phyloP scores from a whole-genome alignment of 1,140 invertebrate genomes.

The Bursaphelenchus mucronatus region DNA sequence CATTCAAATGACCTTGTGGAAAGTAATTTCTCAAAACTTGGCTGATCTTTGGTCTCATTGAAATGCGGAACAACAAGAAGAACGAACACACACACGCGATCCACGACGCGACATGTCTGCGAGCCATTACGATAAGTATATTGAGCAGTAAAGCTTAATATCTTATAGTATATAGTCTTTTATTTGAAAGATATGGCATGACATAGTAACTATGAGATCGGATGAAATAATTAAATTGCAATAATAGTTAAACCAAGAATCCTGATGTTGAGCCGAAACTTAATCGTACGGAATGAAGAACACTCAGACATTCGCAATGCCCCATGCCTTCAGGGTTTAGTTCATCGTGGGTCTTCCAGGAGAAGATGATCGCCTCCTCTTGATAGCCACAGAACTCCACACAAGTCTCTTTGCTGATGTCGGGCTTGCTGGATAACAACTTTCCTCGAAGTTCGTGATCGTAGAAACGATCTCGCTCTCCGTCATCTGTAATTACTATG shows the following conservation, averaged over 20 bases:
- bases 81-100: too few relatives aligned
- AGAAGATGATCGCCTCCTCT: constrained; percentile 29
- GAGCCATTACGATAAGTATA: too few relatives aligned
- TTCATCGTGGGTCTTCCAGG: constrained; percentile 26
- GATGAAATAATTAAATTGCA: background rate
- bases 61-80: too few relatives aligned
- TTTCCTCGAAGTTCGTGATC: constrained; percentile 44
- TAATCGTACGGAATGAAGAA: constrained; percentile 26
- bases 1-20: too few relatives aligned
- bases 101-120: too few relatives aligned
- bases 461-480: constrained; percentile 49
- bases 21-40: too few relatives aligned
- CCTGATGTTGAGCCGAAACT: constrained; percentile 30
- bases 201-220: too few relatives aligned
- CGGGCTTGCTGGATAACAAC: constrained; percentile 22
- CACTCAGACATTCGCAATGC: constrained; percentile 27
- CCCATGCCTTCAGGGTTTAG: constrained; percentile 22
- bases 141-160: too few relatives aligned
- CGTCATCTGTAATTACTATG: constrained; percentile 35
- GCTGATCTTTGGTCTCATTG: too few relatives aligned
- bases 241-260: constrained; percentile 19
- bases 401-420: constrained; percentile 40
- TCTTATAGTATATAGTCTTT: too few relatives aligned
- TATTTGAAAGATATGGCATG: too few relatives aligned
- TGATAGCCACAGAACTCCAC: constrained; percentile 20